Evolutionary conservation across 2,113 vertebrate genomes (phyloP), one percentile per base, ranked within the genome.

Genomic region (Oceanodroma tethys): DNA sequence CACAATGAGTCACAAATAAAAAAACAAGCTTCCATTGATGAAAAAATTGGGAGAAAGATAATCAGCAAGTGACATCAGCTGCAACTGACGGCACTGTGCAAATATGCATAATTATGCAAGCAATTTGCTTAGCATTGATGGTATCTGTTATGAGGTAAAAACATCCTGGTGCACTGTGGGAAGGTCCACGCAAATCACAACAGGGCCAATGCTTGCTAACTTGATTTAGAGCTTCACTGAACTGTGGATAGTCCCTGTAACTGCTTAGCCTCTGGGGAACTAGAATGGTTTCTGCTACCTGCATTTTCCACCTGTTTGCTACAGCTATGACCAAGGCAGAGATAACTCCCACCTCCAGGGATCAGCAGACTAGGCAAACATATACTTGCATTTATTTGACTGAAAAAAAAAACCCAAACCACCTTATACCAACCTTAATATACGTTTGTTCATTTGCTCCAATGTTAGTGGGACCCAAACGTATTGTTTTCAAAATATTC

Each of bases 61-160:
- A 83, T 84, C 48, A 82, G 63, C 73, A 21, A 56, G 22, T 53
- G 67, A 71, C 85, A 85, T 89, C 45, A 68, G 73, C 84, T 67
- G 81, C 75, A 50, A 23, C 59, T 89, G 75, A 82, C 10, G 2
- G 52, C 56, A 58, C 56, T 60, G 86, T 53, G 65, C 72, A 95
- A 94, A 88, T 68, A 71, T 67, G 58, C 42, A 30, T 85, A 85
- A 90, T 97, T 95, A 82, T 83, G 68, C 38, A 63, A 85, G 75
- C 74, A 70, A 93, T 94, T 86, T 90, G 74, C 78, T 95, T 73
- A 63, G 67, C 73, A 85, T 42, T 73, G 96, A 50, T 95, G 88
- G 38, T 91, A 89, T 97, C 81, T 86, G 63, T 18, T 36, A 9
- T 9, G 84, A 72, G 90, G 76, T 68, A 42, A 48, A 96, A 91